Evolutionary conservation across 1,140 invertebrate genomes (phyloP).

Genomic region (Neoseiulus cucumeris): DNA sequence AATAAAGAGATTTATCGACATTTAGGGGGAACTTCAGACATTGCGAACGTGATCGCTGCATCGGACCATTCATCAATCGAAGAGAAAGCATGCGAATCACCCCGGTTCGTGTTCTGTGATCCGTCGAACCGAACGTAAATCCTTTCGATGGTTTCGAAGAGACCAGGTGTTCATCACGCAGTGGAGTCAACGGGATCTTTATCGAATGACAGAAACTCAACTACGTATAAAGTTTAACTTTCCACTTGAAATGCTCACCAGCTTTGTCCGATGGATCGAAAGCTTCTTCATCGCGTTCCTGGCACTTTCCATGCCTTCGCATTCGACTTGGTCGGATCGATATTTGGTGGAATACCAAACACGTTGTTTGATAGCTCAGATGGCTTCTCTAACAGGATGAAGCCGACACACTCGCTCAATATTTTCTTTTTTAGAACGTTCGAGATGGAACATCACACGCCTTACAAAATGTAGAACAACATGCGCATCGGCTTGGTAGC

Average conservation of each 20-base stretch:
- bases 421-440: too few relatives aligned
- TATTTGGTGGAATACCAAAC: too few relatives aligned
- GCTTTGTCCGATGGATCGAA: background rate
- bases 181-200: background rate
- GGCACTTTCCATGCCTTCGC: background rate
- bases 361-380: too few relatives aligned
- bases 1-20: background rate
- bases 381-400: too few relatives aligned
- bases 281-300: slow-evolving; percentile 2
- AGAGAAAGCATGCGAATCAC: background rate
- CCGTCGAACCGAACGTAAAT: background rate
- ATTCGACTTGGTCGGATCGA: background rate
- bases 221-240: background rate
- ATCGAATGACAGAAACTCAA: background rate
- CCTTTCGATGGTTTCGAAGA: background rate
- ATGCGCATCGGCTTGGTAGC: too few relatives aligned
- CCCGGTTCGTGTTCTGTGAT: background rate
- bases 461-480: too few relatives aligned
- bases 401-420: too few relatives aligned
- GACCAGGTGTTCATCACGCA: background rate
- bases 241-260: background rate
- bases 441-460: too few relatives aligned
- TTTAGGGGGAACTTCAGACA: background rate
- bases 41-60: background rate
- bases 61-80: background rate